phyloP scores from a whole-genome alignment of 2,797 vertebrate species.

The Ptychobarbus kaznakovi region DNA sequence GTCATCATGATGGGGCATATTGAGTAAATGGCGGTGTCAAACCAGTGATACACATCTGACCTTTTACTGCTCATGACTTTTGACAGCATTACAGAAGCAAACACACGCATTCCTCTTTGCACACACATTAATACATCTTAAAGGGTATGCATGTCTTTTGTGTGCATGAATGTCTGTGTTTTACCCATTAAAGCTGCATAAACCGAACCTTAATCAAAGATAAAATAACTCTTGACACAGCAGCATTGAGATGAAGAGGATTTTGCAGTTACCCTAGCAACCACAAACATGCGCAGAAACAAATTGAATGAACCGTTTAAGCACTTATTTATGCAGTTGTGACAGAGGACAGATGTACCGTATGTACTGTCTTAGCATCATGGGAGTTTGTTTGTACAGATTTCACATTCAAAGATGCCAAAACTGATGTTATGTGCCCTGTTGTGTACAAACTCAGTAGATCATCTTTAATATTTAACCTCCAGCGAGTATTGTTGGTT shows the following conservation, averaged over 20 bases:
- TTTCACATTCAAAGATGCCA: slow-evolving; percentile 1
- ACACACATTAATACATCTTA: background rate
- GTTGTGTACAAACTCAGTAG: slow-evolving; percentile 4
- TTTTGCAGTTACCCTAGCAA: slow-evolving; percentile 51
- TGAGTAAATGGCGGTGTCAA: background rate
- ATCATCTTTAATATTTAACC: background rate
- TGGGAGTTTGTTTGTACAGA: background rate
- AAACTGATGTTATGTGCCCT: background rate
- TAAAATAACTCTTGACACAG: slow-evolving; percentile 45
- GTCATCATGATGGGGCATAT: slow-evolving; percentile 40
- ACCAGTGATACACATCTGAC: background rate
- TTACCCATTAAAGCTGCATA: slow-evolving; percentile 28
- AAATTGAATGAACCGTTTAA: slow-evolving; percentile 31
- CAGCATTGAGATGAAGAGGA: slow-evolving; percentile 48
- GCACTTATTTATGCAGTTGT: slow-evolving; percentile 24
- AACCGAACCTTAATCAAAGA: slow-evolving; percentile 48
- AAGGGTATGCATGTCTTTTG: background rate
- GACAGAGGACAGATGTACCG: slow-evolving; percentile 36
- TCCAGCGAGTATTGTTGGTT: background rate
- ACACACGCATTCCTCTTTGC: background rate
- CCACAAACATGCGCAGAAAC: slow-evolving; percentile 37
- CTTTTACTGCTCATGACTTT: background rate
- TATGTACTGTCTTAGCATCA: slow-evolving; percentile 13
- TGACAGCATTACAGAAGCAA: background rate
- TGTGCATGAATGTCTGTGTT: slow-evolving; percentile 26